Evolutionary conservation across 2,113 vertebrate species (phyloP).

Genomic region (Murina feae): DNA sequence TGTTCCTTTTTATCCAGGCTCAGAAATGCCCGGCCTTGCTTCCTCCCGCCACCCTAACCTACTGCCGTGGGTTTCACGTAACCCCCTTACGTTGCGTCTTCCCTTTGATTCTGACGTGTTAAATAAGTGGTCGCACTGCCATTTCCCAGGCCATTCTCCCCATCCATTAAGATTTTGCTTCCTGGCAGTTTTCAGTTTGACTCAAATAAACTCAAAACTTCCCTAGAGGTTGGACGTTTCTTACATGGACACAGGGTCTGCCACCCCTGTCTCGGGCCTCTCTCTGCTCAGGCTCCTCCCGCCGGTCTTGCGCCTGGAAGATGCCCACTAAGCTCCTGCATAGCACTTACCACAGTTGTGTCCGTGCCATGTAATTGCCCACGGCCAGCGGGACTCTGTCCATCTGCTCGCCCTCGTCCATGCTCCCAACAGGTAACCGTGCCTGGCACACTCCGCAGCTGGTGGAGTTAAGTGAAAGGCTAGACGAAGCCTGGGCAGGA

Average conservation of each 20-base stretch:
- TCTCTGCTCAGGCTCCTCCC: not conserved
- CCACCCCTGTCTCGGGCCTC: not conserved
- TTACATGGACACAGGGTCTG: not conserved
- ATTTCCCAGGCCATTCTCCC: not conserved
- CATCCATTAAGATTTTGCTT: not conserved
- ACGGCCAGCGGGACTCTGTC: not conserved
- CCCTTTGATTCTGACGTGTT: not conserved
- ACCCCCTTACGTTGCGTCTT: accelerated
- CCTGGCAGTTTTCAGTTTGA: not conserved
- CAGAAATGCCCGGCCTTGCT: not conserved
- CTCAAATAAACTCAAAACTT: not conserved
- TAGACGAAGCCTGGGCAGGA: not conserved
- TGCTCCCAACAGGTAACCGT: not conserved
- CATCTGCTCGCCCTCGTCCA: not conserved
- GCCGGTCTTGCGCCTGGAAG: not conserved
- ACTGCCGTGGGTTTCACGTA: too few relatives aligned
- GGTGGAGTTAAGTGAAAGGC: not conserved
- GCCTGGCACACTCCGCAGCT: not conserved
- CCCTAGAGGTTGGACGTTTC: not conserved
- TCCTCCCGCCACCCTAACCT: too few relatives aligned
- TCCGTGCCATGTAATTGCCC: too few relatives aligned
- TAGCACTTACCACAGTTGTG: not conserved
- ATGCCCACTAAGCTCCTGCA: too few relatives aligned
- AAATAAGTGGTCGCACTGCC: not conserved
- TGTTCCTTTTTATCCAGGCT: not conserved